Percentiles rank a stretch among this genome's conserved stretches.
These are phyloP conservation scores for Nomada goodeniana DNA, from an alignment of 2,888 invertebrate species.

Conservation along the genomic window DNA sequence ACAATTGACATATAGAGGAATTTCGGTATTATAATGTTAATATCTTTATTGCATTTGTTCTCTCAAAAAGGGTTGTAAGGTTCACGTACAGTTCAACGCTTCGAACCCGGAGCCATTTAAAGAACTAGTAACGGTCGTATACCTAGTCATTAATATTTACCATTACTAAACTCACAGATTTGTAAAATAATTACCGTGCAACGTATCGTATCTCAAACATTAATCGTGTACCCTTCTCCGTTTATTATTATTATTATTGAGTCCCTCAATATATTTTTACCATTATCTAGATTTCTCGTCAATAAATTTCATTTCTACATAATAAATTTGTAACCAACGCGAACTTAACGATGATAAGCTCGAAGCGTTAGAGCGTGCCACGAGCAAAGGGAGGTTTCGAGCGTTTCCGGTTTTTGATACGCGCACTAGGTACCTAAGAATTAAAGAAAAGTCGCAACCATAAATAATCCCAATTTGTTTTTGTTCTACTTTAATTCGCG, in stretches of 20 bases:
- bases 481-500: background rate
- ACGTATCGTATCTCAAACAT: background rate
- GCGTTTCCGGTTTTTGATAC: background rate
- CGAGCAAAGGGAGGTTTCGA: background rate
- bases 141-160: slow-evolving; percentile 4
- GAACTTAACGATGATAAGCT: background rate
- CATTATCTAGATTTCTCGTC: background rate
- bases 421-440: background rate
- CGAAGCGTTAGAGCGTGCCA: slow-evolving; percentile 1
- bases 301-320: background rate
- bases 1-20: background rate
- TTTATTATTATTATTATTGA: too few species aligned
- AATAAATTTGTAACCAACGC: background rate
- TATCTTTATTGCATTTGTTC: background rate
- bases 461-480: background rate
- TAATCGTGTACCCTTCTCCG: background rate
- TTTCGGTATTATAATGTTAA: background rate
- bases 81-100: slow-evolving; percentile 11
- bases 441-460: background rate
- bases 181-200: background rate
- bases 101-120: slow-evolving; percentile 9
- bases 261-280: background rate
- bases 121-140: background rate
- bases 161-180: background rate
- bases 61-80: slow-evolving; percentile 12